Evolutionary conservation across 2,888 invertebrate species (phyloP).

Genomic region (Arrhopalites spinosus): DNA sequence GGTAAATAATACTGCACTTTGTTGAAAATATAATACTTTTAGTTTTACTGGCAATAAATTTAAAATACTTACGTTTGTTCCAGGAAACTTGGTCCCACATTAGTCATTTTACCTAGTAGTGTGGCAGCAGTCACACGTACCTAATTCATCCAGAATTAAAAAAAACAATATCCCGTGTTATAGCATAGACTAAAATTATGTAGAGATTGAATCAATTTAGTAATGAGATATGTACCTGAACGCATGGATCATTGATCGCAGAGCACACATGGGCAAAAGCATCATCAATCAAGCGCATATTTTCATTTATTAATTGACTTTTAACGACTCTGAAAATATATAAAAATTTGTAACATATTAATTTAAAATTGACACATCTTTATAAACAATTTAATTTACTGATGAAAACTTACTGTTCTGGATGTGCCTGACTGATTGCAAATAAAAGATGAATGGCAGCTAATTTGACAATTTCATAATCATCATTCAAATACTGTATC

Average conservation of each 20-base stretch:
- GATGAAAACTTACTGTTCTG: constrained; percentile 86
- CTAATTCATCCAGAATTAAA: too few species aligned
- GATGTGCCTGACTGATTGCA: constrained; percentile 82
- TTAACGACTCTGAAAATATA: constrained; percentile 66
- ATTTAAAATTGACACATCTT: too few species aligned
- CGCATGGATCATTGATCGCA: constrained; percentile 82
- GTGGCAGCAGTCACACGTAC: constrained; percentile 84
- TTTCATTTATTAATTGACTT: constrained; percentile 66
- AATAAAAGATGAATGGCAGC: constrained; percentile 85
- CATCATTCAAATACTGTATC: constrained; percentile 81
- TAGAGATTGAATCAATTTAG: background rate
- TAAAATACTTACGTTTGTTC: too few species aligned
- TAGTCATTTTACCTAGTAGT: constrained; percentile 79
- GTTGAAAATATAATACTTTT: too few species aligned
- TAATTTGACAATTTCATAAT: constrained; percentile 89
- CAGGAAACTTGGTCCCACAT: constrained; percentile 85
- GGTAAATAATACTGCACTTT: too few species aligned
- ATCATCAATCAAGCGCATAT: constrained; percentile 88
- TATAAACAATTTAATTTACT: too few species aligned
- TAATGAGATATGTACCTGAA: constrained; percentile 59
- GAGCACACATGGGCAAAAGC: constrained; percentile 95
- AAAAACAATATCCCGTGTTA: too few species aligned
- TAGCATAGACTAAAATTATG: too few species aligned
- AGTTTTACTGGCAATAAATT: too few species aligned
- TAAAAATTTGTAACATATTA: background rate